Conservation (phyloP, 2,113 vertebrate genomes). For the Cephalopholis sonnerati region DNA sequence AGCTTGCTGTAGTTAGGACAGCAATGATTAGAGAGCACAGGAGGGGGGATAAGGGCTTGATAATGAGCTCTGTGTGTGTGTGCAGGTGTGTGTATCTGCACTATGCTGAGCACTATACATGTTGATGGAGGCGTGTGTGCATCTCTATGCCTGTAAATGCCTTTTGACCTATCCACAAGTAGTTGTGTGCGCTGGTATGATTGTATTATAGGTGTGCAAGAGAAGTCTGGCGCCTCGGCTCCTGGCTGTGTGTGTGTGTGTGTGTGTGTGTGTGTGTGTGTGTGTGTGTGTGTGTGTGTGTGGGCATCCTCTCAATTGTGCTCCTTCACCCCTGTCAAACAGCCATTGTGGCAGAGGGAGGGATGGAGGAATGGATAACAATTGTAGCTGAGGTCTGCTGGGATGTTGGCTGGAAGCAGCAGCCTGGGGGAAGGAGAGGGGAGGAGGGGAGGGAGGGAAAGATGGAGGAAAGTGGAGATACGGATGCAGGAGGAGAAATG, state of each 20-base stretch:
- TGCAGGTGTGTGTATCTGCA: conserved; percentile 5
- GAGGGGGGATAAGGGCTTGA: background rate
- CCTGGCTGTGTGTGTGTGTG: background rate
- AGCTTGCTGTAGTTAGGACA: conserved; percentile 67
- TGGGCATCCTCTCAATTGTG: conserved; percentile 21
- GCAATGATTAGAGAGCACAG: conserved; percentile 49
- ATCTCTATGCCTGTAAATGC: background rate
- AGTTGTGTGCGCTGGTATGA: background rate
- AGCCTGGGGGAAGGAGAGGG: conserved; percentile 2
- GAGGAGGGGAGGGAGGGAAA: background rate
- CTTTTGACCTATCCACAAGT: conserved; percentile 9
- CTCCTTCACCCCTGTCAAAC: conserved; percentile 28
- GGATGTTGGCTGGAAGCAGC: conserved; percentile 46
- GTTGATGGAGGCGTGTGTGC: background rate
- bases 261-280: background rate
- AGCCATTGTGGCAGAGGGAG: conserved; percentile 25
- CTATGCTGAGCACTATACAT: background rate
- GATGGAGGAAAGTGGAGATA: background rate
- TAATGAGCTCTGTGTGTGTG: conserved; percentile 38
- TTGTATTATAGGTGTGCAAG: background rate
- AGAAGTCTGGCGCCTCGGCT: background rate
- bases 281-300: background rate
- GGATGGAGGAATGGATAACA: conserved; percentile 40
- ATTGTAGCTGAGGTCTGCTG: conserved; percentile 51
- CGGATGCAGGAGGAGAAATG: conserved; percentile 2